These are phyloP conservation scores for Pseudonaja textilis DNA, from an alignment of 2,113 vertebrate genomes.

Conservation along the genomic window DNA sequence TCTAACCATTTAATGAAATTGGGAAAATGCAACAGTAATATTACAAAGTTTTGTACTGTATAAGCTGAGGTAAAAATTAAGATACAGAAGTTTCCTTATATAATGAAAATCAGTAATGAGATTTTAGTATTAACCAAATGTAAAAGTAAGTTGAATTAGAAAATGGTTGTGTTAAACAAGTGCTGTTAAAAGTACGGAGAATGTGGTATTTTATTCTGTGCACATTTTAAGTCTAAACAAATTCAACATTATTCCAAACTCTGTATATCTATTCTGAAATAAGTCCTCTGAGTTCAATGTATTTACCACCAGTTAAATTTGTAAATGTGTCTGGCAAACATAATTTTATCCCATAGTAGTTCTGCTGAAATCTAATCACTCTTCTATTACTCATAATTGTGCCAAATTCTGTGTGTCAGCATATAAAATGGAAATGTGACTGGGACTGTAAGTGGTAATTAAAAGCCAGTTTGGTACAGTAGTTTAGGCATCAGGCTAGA, in stretches of 20 bases:
- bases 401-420: background rate
- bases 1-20: constrained; percentile 64
- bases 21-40: constrained; percentile 70
- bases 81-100: constrained; percentile 43
- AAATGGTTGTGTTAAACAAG: constrained; percentile 45
- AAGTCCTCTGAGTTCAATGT: background rate
- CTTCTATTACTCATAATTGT: background rate
- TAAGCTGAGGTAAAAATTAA: constrained; percentile 65
- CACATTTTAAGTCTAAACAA: constrained; percentile 64
- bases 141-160: constrained; percentile 52
- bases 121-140: constrained; percentile 56
- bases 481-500: background rate
- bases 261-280: too few species aligned
- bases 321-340: background rate
- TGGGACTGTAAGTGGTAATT: background rate
- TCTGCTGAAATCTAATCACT: constrained; percentile 9
- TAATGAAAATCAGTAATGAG: constrained; percentile 70
- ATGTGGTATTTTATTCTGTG: constrained; percentile 52
- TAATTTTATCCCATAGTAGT: background rate
- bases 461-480: background rate
- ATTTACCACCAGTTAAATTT: background rate
- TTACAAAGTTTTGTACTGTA: constrained; percentile 64
- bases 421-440: background rate
- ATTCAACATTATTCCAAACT: constrained; percentile 38
- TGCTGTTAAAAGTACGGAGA: constrained; percentile 42